Percentiles rank a stretch among this genome's conserved stretches.
These are phyloP conservation scores for Ophion obscuratus DNA, from an alignment of 2,888 invertebrate species.

Conservation along the genomic window DNA sequence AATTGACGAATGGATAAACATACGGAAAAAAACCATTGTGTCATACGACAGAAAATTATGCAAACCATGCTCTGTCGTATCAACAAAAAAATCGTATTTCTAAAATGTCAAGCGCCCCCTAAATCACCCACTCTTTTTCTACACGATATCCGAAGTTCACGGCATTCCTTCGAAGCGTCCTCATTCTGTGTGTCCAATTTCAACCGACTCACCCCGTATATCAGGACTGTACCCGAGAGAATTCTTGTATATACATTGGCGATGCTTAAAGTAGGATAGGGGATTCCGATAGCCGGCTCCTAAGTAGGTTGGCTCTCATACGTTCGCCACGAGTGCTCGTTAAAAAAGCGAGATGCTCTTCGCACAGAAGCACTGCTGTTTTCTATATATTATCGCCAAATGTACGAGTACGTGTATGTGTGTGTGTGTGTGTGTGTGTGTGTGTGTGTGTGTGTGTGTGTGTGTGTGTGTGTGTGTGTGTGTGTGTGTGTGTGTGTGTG, in stretches of 20 bases:
- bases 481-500: no score
- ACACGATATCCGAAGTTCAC: neutral
- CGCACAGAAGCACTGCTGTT: slow-evolving; percentile 43
- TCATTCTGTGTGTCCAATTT: neutral
- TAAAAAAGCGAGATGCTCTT: slow-evolving; percentile 55
- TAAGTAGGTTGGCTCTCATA: slow-evolving; percentile 39
- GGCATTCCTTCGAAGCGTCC: neutral
- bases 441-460: neutral
- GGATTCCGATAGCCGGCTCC: slow-evolving; percentile 44
- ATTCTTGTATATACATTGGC: slow-evolving; percentile 7
- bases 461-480: neutral
- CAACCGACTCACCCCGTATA: neutral
- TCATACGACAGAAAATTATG: no score
- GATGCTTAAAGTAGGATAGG: slow-evolving; percentile 43
- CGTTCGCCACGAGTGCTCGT: slow-evolving; percentile 61
- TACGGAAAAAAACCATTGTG: no score
- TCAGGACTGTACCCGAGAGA: neutral
- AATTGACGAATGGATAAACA: no score
- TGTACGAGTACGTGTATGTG: neutral
- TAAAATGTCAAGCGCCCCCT: neutral
- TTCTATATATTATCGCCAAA: slow-evolving; percentile 37
- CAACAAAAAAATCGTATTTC: neutral
- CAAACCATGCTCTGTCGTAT: no score
- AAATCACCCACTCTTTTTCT: no score
- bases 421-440: neutral